Base-by-base conservation (phyloP, 2,797 vertebrate species). In the Austrolebias charrua region DNA sequence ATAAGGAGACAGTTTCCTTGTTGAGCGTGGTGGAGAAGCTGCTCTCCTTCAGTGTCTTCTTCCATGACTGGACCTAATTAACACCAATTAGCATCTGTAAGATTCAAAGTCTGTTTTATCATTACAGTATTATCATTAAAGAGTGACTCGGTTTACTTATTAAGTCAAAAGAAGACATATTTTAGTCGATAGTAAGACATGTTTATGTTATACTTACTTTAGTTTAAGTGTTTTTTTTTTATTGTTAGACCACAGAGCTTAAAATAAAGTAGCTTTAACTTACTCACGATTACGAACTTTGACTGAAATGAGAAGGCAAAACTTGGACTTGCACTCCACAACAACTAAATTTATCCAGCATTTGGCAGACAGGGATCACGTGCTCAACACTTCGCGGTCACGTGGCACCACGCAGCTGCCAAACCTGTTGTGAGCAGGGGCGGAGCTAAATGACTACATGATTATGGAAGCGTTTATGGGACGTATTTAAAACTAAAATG, bases 11-110 rank as follows among this genome's bases (percentile, higher is more conserved):
- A 49, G 1, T 90, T 88, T 63, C 95, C 96, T 59, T 94, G 93
- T 84, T 93, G 91, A 50, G 94, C 94, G 74, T 78, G 78, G 13
- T 90, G 83, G 29, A 96, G 92, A 76, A 97, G 94, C 44, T 90
- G 91, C 1, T 94, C 91, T 20, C 96, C 95, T 33, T 73, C 77
- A 60, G 92, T 85, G 51, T 61, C 49, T 18, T 45, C 47, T 45
- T 88, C 84, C 88, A 88, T 91, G 31, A 2, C 33, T 20, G 3
- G 0, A 49, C 55, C 29, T 16, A 56, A 8, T 31, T 14, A 2
- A 6, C 42, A 51, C 16, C 48, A 43, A 29, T 29, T 19, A 50
- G 31, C 2, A 43, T 49, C 10, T 18, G 5, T 2, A 2, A 10
- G 1, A 46, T 4, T 18, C 16, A 43, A 29, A 4, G 12, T 29